A percentile compares a stretch with the other conserved stretches of the same genome.
phyloP scores from a whole-genome alignment of 2,113 vertebrate genomes.

The Ornithorhynchus anatinus region DNA sequence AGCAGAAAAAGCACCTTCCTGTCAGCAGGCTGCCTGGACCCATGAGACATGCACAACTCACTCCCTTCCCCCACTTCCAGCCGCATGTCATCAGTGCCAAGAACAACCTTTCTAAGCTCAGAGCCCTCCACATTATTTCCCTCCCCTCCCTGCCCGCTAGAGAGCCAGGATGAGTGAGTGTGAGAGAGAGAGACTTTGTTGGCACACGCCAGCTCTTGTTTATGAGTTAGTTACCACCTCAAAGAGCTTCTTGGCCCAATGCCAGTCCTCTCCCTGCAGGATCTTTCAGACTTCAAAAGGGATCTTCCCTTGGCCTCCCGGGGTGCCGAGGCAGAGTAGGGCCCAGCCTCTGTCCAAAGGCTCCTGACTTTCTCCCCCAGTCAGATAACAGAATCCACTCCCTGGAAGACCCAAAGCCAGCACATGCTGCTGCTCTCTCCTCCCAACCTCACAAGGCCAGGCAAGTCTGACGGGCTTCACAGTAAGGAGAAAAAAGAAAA shows the following conservation, averaged over 20 bases:
- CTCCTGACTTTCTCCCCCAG: background rate
- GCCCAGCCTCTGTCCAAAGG: background rate
- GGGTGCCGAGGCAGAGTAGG: background rate
- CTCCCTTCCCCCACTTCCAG: conserved; percentile 21
- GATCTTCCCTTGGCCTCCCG: conserved; percentile 10
- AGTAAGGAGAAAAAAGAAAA: conserved; percentile 22
- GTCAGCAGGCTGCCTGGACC: background rate
- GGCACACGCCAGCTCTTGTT: conserved; percentile 28
- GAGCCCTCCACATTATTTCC: conserved; percentile 18
- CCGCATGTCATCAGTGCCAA: conserved; percentile 29
- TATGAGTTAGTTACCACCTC: conserved; percentile 51
- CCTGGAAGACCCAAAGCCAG: background rate
- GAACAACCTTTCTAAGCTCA: background rate
- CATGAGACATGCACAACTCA: background rate
- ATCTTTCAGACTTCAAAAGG: conserved; percentile 48
- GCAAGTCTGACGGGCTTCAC: background rate
- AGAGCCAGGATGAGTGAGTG: accelerated
- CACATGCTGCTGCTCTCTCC: background rate
- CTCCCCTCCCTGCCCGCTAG: background rate
- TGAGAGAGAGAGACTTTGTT: background rate
- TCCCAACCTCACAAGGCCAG: background rate
- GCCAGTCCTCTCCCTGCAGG: conserved; percentile 35
- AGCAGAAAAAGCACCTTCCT: background rate
- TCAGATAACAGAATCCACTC: background rate
- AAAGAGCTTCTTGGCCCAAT: conserved; percentile 37